Percentiles rank a stretch among this genome's conserved stretches.
These are phyloP conservation scores for Chaenocephalus aceratus DNA, from an alignment of 2,113 vertebrate genomes.

Conservation along the genomic window DNA sequence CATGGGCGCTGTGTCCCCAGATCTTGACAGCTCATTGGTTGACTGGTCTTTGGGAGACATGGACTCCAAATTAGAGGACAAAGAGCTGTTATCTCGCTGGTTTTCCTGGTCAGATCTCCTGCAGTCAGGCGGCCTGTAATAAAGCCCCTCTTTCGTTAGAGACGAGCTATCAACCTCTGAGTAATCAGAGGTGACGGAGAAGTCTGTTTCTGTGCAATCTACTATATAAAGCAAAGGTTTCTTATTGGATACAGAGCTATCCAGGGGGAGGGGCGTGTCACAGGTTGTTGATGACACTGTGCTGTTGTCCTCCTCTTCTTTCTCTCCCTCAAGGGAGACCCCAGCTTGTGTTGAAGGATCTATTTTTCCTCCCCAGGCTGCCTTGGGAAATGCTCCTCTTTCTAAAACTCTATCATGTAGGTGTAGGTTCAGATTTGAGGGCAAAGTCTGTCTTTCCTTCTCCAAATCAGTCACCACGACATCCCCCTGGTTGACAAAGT, in stretches of 20 bases:
- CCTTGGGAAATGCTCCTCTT: slow-evolving; percentile 40
- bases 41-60: slow-evolving; percentile 69
- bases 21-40: slow-evolving; percentile 64
- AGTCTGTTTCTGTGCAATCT: slow-evolving; percentile 90
- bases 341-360: slow-evolving; percentile 37
- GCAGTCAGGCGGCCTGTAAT: slow-evolving; percentile 43
- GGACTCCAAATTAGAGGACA: slow-evolving; percentile 81
- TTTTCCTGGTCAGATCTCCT: slow-evolving; percentile 48
- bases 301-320: slow-evolving; percentile 67
- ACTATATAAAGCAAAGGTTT: slow-evolving; percentile 79
- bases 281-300: slow-evolving; percentile 84
- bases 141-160: slow-evolving; percentile 64
- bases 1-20: slow-evolving; percentile 49
- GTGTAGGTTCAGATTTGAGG: slow-evolving; percentile 59
- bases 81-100: slow-evolving; percentile 69
- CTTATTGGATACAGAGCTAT: slow-evolving; percentile 82
- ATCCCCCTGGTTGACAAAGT: slow-evolving; percentile 75
- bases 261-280: slow-evolving; percentile 80
- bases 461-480: slow-evolving; percentile 75
- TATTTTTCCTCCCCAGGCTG: slow-evolving; percentile 43
- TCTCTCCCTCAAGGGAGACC: slow-evolving; percentile 59
- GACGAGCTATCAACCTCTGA: slow-evolving; percentile 86
- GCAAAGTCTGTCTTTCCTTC: slow-evolving; percentile 63
- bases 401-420: slow-evolving; percentile 64
- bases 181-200: slow-evolving; percentile 90